Evolutionary conservation across 2,113 vertebrate species (phyloP), one percentile per base, ranked within the genome.

Genomic region (Myanophis thanlyinensis): DNA sequence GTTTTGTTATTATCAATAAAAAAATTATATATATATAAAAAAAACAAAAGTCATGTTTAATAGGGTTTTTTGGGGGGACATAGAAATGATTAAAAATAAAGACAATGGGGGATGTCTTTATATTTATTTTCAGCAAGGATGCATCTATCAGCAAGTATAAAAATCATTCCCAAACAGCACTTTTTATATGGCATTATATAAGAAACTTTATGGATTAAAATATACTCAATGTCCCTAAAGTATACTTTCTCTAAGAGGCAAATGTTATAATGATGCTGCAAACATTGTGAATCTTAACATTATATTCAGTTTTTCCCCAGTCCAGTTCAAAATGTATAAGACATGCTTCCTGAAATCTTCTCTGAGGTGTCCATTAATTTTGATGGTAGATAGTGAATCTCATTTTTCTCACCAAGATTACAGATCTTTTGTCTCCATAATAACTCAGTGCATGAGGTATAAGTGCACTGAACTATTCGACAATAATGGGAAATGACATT

Each of bases 401-500:
- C 30, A 88, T 88, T 22, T 18, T 49, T 54, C n/a, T 89, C 25
- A 89, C 27, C 12, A 53, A 67, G 47, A 51, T 52, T 85, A 48
- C 27, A 46, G 48, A 89, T 85, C 40, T 85, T 23, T 53, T 80
- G 9, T 47, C 62, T 67, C 85, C 7, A 52, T 86, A 48, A 67
- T 53, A 62, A 4, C n/a, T 91, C 73, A 89, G 47, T 62, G 73
- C 9, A 6, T 6, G 52, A 49, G 5, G 25, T 0, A 2, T 0
- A 46, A 40, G 89, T 11, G 13, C 0, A 0, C 40, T 44, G 92
- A 94, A 80, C 89, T 20, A 15, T 56, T 8, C 85, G 0, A 0
- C 86, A 80, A 20, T 0, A 0, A 1, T 44, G 40, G 96, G 93
- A 62, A 94, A 93, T n/a, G 90, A 27, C 51, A 87, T 49, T 92